Evolutionary conservation across 2,888 invertebrate species (phyloP).

Genomic region (Drosophila subsilvestris): DNA sequence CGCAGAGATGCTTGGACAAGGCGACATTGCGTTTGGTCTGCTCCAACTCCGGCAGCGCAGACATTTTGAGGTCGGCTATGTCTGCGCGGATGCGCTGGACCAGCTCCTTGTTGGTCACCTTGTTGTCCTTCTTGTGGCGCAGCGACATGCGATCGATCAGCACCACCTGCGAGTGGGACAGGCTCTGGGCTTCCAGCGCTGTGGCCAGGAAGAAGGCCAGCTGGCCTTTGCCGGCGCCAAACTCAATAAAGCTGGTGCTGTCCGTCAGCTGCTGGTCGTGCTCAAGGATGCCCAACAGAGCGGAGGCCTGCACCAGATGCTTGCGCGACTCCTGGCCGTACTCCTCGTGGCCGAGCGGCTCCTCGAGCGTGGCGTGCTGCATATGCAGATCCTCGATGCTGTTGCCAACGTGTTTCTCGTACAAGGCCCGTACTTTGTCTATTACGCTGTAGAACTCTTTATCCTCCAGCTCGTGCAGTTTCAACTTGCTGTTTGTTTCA

Average conservation of each 20-base stretch:
- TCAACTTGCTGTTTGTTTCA: slow-evolving; percentile 53
- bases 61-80: slow-evolving; percentile 90
- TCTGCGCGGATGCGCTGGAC: slow-evolving; percentile 90
- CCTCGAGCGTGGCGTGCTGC: slow-evolving; percentile 84
- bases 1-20: slow-evolving; percentile 95
- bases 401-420: slow-evolving; percentile 78
- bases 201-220: slow-evolving; percentile 91
- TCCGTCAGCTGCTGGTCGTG: slow-evolving; percentile 86
- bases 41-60: slow-evolving; percentile 84
- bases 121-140: slow-evolving; percentile 92
- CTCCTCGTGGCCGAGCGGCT: slow-evolving; percentile 85
- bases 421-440: slow-evolving; percentile 84
- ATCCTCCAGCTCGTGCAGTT: slow-evolving; percentile 83
- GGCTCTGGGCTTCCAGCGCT: slow-evolving; percentile 84
- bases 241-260: slow-evolving; percentile 91
- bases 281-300: slow-evolving; percentile 89
- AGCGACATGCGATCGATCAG: slow-evolving; percentile 92
- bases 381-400: slow-evolving; percentile 84
- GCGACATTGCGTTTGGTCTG: slow-evolving; percentile 87
- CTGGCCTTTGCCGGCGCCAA: slow-evolving; percentile 96
- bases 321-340: slow-evolving; percentile 88
- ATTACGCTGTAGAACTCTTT: slow-evolving; percentile 83
- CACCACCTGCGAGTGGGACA: slow-evolving; percentile 86
- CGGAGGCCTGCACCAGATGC: slow-evolving; percentile 91
- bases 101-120: slow-evolving; percentile 84